Conservation (phyloP, 2,888 invertebrate species). For the Habroteleia sp. region DNA sequence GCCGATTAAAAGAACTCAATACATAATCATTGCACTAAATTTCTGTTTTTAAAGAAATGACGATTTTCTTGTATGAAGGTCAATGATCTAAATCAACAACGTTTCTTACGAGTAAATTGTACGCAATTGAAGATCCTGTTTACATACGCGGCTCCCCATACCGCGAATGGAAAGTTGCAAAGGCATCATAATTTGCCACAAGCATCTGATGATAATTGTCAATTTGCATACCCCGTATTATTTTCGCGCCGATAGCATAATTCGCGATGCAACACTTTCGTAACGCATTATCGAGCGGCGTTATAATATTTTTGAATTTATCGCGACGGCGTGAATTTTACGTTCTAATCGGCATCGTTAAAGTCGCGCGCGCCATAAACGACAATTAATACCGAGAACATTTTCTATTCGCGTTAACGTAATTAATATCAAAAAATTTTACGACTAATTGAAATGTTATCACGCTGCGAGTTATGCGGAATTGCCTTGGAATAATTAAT, state of each 20-base stretch:
- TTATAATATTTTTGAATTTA: constrained; percentile 41
- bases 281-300: constrained; percentile 32
- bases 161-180: constrained; percentile 71
- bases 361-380: constrained; percentile 2
- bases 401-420: constrained; percentile 1
- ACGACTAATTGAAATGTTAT: constrained; percentile 42
- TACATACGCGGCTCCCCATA: constrained; percentile 70
- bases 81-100: constrained; percentile 60
- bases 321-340: not conserved
- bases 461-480: constrained; percentile 1
- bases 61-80: constrained; percentile 60
- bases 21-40: constrained; percentile 54
- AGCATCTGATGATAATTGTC: constrained; percentile 41
- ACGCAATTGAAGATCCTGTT: constrained; percentile 67
- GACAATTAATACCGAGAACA: constrained; percentile 19
- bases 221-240: constrained; percentile 42
- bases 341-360: constrained; percentile 27
- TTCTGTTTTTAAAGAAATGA: constrained; percentile 40
- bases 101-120: constrained; percentile 58
- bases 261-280: constrained; percentile 45
- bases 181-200: constrained; percentile 46
- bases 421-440: constrained; percentile 33
- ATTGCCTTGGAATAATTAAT: not conserved
- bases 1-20: constrained; percentile 42
- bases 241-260: constrained; percentile 37